phyloP scores from a whole-genome alignment of 2,797 vertebrate species.

The Sciaenops ocellatus region DNA sequence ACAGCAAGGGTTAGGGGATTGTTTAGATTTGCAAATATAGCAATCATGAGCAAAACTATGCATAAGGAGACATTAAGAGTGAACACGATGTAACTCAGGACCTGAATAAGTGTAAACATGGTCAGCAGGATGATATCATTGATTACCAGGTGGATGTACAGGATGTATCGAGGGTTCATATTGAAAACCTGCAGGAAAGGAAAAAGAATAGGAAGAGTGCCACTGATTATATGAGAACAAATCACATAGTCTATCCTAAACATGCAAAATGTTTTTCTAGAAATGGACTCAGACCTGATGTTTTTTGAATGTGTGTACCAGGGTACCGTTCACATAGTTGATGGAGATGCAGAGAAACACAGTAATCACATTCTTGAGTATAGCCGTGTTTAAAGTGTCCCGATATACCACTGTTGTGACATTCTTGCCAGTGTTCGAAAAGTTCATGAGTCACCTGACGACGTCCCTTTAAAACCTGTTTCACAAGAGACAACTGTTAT shows the following conservation, averaged over 20 bases:
- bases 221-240: background rate
- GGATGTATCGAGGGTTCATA: constrained; percentile 76
- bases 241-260: no score
- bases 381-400: constrained; percentile 51
- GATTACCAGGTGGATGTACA: constrained; percentile 80
- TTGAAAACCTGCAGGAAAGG: constrained; percentile 49
- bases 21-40: constrained; percentile 46
- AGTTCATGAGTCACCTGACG: background rate
- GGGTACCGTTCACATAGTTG: constrained; percentile 71
- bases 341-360: constrained; percentile 71
- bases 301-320: constrained; percentile 72
- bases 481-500: background rate
- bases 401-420: constrained; percentile 3
- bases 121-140: constrained; percentile 77
- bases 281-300: constrained; percentile 41
- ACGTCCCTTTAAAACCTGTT: background rate
- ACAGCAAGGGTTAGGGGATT: constrained; percentile 74
- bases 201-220: background rate
- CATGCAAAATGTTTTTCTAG: background rate
- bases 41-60: constrained; percentile 51
- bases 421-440: constrained; percentile 29
- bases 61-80: constrained; percentile 70
- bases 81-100: constrained; percentile 66
- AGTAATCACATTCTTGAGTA: constrained; percentile 72
- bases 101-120: constrained; percentile 56